Evolutionary conservation across 1,140 invertebrate genomes (phyloP).

Genomic region (Bombus turneri): DNA sequence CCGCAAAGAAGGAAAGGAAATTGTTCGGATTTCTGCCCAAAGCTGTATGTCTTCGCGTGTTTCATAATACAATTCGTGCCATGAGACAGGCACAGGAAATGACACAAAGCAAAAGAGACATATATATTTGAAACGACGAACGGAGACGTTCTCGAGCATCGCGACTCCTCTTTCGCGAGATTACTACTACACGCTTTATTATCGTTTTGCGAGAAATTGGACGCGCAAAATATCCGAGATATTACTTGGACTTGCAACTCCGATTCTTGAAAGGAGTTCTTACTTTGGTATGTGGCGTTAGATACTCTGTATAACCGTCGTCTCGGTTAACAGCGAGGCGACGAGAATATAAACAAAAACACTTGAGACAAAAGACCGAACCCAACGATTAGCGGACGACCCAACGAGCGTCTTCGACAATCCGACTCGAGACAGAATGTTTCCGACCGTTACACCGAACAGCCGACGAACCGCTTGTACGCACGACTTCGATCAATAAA

Average conservation of each 20-base stretch:
- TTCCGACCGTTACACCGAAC: no score
- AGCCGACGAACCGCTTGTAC: no score
- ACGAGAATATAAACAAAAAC: no score
- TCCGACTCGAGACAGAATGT: no score
- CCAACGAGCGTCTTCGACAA: no score
- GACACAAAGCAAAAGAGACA: background rate
- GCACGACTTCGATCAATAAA: no score
- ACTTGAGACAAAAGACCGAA: no score
- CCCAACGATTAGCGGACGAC: no score
- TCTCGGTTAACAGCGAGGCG: no score
- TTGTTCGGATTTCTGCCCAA: background rate
- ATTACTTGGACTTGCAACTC: background rate
- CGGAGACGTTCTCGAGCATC: background rate
- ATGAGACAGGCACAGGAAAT: background rate
- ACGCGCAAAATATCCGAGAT: background rate
- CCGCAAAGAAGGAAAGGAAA: constrained; percentile 31
- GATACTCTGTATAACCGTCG: no score
- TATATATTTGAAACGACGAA: background rate
- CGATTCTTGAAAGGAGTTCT: background rate
- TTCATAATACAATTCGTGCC: background rate
- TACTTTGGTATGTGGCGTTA: no score
- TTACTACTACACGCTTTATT: background rate
- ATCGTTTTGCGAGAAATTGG: background rate
- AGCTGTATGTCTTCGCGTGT: background rate
- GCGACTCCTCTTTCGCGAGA: background rate